Conservation (phyloP, 2,113 vertebrate species). For the Columbina picui region DNA sequence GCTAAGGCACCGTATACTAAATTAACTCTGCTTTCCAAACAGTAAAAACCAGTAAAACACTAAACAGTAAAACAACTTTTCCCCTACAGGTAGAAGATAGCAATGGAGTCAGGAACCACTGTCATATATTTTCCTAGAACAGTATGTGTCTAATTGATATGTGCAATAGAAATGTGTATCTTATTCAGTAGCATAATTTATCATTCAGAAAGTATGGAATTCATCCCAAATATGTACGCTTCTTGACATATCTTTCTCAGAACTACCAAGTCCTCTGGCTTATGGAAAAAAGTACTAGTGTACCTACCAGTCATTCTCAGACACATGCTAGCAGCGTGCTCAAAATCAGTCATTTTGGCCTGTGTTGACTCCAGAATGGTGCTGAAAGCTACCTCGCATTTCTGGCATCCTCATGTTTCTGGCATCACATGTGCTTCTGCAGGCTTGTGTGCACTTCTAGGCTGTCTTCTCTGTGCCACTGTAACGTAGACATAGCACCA, state of each 20-base stretch:
- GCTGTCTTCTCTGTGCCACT: not conserved
- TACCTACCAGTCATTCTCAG: not conserved
- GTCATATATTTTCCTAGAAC: not conserved
- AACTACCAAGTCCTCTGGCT: not conserved
- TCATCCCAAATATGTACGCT: not conserved
- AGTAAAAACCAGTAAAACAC: too few species aligned
- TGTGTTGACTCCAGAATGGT: not conserved
- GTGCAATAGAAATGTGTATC: not conserved
- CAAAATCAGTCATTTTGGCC: not conserved
- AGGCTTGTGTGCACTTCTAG: not conserved
- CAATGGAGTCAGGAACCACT: not conserved
- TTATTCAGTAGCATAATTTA: not conserved
- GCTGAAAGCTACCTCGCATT: rapidly evolving
- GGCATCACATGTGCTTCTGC: not conserved
- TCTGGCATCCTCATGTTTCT: not conserved
- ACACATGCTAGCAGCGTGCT: not conserved
- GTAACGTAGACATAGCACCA: rapidly evolving
- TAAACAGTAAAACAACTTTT: not conserved
- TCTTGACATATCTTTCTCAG: rapidly evolving
- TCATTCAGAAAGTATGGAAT: not conserved
- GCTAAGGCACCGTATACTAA: not conserved
- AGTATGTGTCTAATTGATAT: not conserved
- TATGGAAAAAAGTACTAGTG: not conserved
- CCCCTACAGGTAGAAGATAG: not conserved
- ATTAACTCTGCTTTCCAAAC: not conserved